phyloP scores from a whole-genome alignment of 2,113 vertebrate genomes.

The Dicaeum eximium region DNA sequence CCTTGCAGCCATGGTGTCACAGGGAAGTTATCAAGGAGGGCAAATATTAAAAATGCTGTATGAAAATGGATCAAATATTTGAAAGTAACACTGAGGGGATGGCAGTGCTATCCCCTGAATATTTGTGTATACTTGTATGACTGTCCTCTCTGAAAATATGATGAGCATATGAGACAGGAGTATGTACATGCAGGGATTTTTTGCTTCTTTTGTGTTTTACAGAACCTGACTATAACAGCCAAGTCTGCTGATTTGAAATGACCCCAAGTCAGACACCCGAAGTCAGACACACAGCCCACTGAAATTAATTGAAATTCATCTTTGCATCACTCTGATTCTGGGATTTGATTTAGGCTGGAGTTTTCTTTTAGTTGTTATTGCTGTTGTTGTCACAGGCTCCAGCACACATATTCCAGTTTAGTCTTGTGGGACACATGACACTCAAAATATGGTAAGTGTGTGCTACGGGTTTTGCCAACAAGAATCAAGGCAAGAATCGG shows the following conservation, averaged over 20 bases:
- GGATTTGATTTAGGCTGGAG: no score
- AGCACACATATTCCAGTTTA: no score
- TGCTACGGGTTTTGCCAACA: no score
- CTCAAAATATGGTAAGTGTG: no score
- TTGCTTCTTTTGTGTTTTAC: background rate
- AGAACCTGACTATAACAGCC: background rate
- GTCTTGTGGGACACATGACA: no score
- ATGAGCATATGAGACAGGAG: background rate
- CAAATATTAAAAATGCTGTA: background rate
- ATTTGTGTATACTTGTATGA: background rate
- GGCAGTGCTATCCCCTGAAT: background rate
- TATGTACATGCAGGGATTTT: background rate
- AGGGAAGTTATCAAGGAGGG: background rate
- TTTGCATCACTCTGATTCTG: background rate
- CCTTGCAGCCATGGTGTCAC: background rate
- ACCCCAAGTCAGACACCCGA: background rate
- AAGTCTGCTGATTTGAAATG: background rate
- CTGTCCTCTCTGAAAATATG: background rate
- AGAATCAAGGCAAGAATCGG: no score
- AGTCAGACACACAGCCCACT: background rate
- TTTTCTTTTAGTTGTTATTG: no score
- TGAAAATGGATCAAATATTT: background rate
- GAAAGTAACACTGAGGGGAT: background rate
- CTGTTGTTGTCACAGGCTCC: no score
- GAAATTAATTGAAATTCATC: background rate